Percentiles rank a stretch among this genome's conserved stretches.
Conservation (phyloP, 2,113 vertebrate species). For the Morone saxatilis region DNA sequence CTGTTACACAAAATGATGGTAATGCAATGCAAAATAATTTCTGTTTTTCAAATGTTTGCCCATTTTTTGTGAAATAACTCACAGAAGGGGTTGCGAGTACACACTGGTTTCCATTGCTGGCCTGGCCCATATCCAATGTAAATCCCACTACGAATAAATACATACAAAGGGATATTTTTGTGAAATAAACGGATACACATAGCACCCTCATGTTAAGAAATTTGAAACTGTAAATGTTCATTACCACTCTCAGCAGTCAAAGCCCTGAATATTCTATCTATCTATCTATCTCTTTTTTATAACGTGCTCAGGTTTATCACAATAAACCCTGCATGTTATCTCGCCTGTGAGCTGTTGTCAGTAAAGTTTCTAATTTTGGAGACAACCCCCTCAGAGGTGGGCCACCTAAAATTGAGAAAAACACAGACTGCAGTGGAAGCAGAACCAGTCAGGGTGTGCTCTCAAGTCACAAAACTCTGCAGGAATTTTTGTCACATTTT, state of each 20-base stretch:
- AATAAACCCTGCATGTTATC: slow-evolving; percentile 8
- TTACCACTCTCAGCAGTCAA: not conserved
- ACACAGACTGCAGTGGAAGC: slow-evolving; percentile 21
- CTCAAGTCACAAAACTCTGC: slow-evolving; percentile 25
- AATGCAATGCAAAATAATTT: too few species aligned
- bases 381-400: slow-evolving; percentile 37
- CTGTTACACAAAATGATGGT: not conserved
- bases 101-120: not conserved
- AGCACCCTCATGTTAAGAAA: not conserved
- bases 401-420: slow-evolving; percentile 25
- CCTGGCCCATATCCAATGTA: not conserved
- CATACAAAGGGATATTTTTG: too few species aligned
- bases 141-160: not conserved
- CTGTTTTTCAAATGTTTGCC: not conserved
- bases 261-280: not conserved
- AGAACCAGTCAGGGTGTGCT: slow-evolving; percentile 14
- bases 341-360: slow-evolving; percentile 31
- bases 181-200: not conserved
- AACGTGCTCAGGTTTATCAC: not conserved
- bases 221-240: not conserved
- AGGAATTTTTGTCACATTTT: slow-evolving; percentile 37
- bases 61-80: not conserved
- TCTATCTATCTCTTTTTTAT: not conserved
- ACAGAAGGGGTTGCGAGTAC: too few species aligned
- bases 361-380: slow-evolving; percentile 54